Conservation (phyloP, 2,888 invertebrate species). For the Pyrgus malvae region DNA sequence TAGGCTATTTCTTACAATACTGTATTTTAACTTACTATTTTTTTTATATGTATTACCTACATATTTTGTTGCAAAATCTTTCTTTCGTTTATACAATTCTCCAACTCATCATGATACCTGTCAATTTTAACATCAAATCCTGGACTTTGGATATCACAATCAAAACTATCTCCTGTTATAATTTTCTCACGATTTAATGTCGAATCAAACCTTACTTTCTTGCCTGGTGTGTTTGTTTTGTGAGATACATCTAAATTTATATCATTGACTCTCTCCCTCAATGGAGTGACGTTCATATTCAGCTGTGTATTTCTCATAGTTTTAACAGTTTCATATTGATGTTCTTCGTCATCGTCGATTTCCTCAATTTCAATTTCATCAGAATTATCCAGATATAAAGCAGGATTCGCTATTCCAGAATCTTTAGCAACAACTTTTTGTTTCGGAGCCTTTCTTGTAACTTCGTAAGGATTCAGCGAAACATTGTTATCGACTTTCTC, state of each 20-base stretch:
- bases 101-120: constrained; percentile 75
- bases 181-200: constrained; percentile 73
- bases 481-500: constrained; percentile 59
- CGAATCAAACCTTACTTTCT: constrained; percentile 75
- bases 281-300: constrained; percentile 71
- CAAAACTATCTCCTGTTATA: constrained; percentile 76
- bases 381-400: constrained; percentile 66
- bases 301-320: constrained; percentile 66
- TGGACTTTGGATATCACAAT: constrained; percentile 66
- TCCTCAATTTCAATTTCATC: constrained; percentile 75
- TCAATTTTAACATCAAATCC: constrained; percentile 74
- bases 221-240: constrained; percentile 63
- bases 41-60: too few species aligned
- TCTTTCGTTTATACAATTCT: constrained; percentile 76
- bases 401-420: constrained; percentile 73
- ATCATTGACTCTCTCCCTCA: constrained; percentile 55
- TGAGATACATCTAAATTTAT: constrained; percentile 53
- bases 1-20: too few species aligned
- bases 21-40: too few species aligned
- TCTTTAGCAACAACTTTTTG: constrained; percentile 53
- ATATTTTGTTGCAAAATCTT: constrained; percentile 75
- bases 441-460: constrained; percentile 64
- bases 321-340: constrained; percentile 72
- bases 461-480: constrained; percentile 73
- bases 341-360: constrained; percentile 61